Base-by-base conservation (phyloP, 2,797 vertebrate genomes). In the Mormyrops boulengeri region DNA sequence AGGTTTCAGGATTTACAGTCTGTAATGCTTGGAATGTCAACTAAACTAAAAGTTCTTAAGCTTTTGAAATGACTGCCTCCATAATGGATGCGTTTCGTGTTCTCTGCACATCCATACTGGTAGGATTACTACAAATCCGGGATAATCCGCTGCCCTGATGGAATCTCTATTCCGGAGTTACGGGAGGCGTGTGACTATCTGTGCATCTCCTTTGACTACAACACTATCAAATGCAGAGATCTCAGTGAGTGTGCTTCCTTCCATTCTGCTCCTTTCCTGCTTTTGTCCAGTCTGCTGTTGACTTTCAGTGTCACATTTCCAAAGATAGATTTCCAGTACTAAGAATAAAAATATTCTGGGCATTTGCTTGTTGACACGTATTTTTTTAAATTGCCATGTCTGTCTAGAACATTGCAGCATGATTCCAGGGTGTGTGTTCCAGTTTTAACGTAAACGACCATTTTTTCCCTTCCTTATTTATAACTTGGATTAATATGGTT, bases 41-140 rank as follows among this genome's bases (percentile, higher is more conserved):
- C 86, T n/a, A n/a, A 44, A 87, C 47, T 47, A 50, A 17, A 85
- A 52, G 82, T 85, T 60, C n/a, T 60, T 85, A 85, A 44, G 52
- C 2, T 57, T 87, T 85, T 85, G 69, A 17, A 49, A 30, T 85
- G 2, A n/a, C 34, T 69, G 60, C 57, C 38, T 90, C 47, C 57
- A 4, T 89, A 91, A 93, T 90, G 87, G 57, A 50, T 69, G 85
- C 12, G 4, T 66, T 84, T 47, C 90, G 62, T 91, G 89, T 87
- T 90, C 53, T 90, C 49, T 89, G 60, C 55, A 92, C 1, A 93
- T 89, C 93, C 57, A 95, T 89, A 94, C 95, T 95, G 92, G 88
- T 94, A 99, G 99, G 99, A 99, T 97, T 99, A 99, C 94, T 99
- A 99, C 95, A 99, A 99, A 95, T 98, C 98, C 90, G 99, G 99